A percentile compares a stretch with the other conserved stretches of the same genome.
phyloP scores from a whole-genome alignment of 2,113 vertebrate genomes.

The Xenotilapia longispinis region DNA sequence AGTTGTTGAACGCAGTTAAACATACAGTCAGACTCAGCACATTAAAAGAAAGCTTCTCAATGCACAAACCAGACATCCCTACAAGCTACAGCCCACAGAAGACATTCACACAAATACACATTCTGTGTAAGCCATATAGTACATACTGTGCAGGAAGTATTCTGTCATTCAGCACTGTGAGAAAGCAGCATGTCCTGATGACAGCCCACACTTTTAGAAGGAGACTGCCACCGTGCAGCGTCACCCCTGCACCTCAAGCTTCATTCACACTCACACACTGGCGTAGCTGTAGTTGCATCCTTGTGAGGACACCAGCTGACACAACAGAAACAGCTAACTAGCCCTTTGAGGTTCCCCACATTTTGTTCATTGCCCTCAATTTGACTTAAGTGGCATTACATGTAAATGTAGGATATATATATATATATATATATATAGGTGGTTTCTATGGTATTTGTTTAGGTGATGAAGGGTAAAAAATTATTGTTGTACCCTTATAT shows the following conservation, averaged over 20 bases:
- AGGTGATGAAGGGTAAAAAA: not conserved
- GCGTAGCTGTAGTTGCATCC: not conserved
- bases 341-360: not conserved
- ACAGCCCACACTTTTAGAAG: constrained; percentile 26
- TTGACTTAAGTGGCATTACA: not conserved
- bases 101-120: not conserved
- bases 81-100: not conserved
- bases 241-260: not conserved
- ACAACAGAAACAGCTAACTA: not conserved
- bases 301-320: not conserved
- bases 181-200: constrained; percentile 24
- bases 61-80: not conserved
- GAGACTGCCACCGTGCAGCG: constrained; percentile 20
- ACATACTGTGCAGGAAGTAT: constrained; percentile 19
- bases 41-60: not conserved
- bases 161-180: constrained; percentile 3
- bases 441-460: not conserved
- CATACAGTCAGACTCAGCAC: not conserved
- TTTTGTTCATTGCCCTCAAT: not conserved
- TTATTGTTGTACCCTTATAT: not conserved
- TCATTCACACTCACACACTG: not conserved
- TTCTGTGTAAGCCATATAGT: not conserved
- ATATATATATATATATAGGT: not conserved
- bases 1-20: not conserved
- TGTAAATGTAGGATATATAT: not conserved